Conservation (phyloP, 1,140 invertebrate species). For the Ceratina calcarata region DNA sequence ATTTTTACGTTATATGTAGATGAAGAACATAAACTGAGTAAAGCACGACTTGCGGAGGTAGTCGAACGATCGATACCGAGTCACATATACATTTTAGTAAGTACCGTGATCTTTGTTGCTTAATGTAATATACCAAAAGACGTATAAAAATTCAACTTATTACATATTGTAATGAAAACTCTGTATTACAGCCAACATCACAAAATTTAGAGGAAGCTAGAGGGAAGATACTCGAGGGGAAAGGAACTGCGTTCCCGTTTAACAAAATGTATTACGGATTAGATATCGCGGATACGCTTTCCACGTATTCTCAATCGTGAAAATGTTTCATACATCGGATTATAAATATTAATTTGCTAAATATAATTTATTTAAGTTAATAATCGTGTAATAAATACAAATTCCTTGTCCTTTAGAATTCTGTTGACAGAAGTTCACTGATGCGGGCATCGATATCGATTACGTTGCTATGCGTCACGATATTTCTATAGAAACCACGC, state of each 20-base stretch:
- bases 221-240: not conserved
- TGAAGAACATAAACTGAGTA: conserved; percentile 76
- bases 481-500: conserved; percentile 49
- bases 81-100: conserved; percentile 84
- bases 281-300: conserved; percentile 25
- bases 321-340: conserved; percentile 33
- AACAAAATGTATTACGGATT: conserved; percentile 43
- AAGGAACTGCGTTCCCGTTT: conserved; percentile 27
- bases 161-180: not conserved
- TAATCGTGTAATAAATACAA: conserved; percentile 31
- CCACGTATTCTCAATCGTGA: conserved; percentile 32
- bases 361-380: conserved; percentile 55
- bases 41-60: conserved; percentile 78
- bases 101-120: conserved; percentile 27
- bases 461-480: not conserved
- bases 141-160: not conserved
- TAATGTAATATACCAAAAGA: too few relatives aligned
- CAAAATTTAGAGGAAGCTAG: conserved; percentile 61
- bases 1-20: conserved; percentile 62
- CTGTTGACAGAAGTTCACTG: not conserved
- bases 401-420: conserved; percentile 12
- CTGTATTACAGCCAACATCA: conserved; percentile 72
- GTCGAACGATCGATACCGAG: conserved; percentile 83
- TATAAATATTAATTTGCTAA: conserved; percentile 36
- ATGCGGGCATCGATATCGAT: conserved; percentile 43